These are phyloP conservation scores for Drosophila parabipectinata DNA, from an alignment of 1,140 invertebrate species.

Conservation along the genomic window DNA sequence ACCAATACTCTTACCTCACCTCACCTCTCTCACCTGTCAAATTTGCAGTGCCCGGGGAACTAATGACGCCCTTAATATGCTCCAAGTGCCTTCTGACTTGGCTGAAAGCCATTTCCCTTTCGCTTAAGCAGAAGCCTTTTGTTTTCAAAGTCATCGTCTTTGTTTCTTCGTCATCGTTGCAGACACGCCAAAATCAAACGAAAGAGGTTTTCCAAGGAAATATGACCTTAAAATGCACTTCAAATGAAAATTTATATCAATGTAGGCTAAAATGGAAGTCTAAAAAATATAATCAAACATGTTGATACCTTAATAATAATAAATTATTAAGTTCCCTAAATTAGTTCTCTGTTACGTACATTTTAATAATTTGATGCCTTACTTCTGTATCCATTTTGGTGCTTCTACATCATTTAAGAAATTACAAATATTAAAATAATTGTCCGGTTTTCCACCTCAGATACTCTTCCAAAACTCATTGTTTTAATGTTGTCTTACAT, in stretches of 20 bases:
- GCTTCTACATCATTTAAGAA: too few species aligned
- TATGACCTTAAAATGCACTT: conserved; percentile 16
- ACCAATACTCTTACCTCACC: background rate
- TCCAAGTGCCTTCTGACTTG: conserved; percentile 68
- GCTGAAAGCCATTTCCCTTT: conserved; percentile 70
- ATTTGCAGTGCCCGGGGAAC: conserved; percentile 72
- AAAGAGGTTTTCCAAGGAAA: conserved; percentile 45
- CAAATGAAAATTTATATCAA: background rate
- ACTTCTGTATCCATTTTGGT: too few species aligned
- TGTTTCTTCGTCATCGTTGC: conserved; percentile 41
- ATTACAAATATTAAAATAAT: too few species aligned
- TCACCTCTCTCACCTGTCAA: conserved; percentile 51
- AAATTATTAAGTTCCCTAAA: too few species aligned
- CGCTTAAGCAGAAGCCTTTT: conserved; percentile 66
- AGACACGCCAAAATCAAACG: conserved; percentile 76
- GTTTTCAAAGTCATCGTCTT: conserved; percentile 73
- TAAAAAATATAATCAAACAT: too few species aligned
- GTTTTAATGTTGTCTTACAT: conserved; percentile 25
- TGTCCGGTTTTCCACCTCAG: too few species aligned
- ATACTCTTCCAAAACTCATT: background rate
- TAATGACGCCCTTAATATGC: conserved; percentile 82
- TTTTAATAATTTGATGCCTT: too few species aligned
- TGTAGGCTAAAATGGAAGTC: too few species aligned
- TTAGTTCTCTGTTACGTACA: too few species aligned
- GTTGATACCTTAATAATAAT: too few species aligned